A percentile compares a stretch with the other conserved stretches of the same genome.
phyloP scores from a whole-genome alignment of 2,888 invertebrate species.

The Nysson spinosus region DNA sequence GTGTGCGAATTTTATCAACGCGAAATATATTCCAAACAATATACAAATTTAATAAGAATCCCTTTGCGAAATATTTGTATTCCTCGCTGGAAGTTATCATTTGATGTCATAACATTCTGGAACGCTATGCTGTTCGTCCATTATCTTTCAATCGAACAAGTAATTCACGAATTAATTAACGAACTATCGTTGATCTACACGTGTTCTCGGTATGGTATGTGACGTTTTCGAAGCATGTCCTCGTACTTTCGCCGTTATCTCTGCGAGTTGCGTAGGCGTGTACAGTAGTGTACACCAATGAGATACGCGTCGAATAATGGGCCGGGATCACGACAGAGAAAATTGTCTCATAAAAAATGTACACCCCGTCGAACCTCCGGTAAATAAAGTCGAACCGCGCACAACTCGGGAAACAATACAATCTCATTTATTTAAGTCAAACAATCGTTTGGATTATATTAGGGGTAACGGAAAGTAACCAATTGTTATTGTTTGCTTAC shows the following conservation, averaged over 20 bases:
- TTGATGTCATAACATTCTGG: too few species aligned
- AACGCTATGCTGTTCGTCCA: too few species aligned
- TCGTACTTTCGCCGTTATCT: conserved; percentile 53
- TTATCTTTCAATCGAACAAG: conserved; percentile 35
- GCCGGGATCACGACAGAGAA: conserved; percentile 65
- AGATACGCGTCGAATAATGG: conserved; percentile 62
- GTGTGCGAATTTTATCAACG: too few species aligned
- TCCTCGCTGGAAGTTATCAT: too few species aligned
- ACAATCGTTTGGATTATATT: too few species aligned
- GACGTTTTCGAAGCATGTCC: conserved; percentile 59
- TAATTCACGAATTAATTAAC: conserved; percentile 61
- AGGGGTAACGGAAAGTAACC: too few species aligned
- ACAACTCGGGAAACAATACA: conserved; percentile 36
- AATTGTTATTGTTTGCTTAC: too few species aligned
- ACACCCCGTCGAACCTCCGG: conserved; percentile 52
- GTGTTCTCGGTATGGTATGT: conserved; percentile 56
- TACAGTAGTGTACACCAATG: conserved; percentile 27
- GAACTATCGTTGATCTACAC: conserved; percentile 68
- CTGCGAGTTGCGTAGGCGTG: conserved; percentile 17
- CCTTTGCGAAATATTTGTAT: too few species aligned
- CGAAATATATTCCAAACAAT: too few species aligned
- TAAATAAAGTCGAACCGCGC: conserved; percentile 53
- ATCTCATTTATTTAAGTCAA: neutral
- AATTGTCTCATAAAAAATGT: conserved; percentile 71
- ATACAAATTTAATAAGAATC: too few species aligned